These are phyloP conservation scores for Canis aureus DNA, from an alignment of 2,113 vertebrate genomes.

Conservation along the genomic window DNA sequence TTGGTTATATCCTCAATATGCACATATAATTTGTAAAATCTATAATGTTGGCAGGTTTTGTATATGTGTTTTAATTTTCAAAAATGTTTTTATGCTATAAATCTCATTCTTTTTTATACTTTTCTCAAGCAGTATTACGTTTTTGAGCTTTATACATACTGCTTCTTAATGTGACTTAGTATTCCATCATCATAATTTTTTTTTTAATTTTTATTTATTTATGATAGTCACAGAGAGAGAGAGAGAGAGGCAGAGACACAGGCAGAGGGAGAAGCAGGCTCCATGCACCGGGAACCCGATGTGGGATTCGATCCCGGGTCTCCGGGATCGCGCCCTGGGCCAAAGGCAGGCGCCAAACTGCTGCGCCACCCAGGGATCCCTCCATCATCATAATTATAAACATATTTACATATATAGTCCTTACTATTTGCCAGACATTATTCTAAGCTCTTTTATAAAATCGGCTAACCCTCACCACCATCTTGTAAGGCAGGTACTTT, in stretches of 20 bases:
- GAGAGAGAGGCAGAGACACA: no score
- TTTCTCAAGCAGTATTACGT: neutral
- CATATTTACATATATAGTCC: neutral
- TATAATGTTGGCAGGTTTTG: neutral
- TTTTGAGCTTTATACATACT: conserved; percentile 35
- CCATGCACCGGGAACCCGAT: no score
- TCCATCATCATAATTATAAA: neutral
- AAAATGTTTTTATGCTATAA: neutral
- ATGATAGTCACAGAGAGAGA: no score
- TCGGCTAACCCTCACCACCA: neutral
- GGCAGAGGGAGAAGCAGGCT: no score
- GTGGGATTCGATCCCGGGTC: no score
- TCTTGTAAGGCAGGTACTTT: neutral
- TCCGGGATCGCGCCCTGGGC: no score
- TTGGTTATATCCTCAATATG: conserved; percentile 41
- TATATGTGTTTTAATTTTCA: neutral
- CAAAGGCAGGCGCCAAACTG: no score
- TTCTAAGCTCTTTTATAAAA: neutral
- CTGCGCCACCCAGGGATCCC: no score
- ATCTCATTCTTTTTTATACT: neutral
- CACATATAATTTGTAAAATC: neutral
- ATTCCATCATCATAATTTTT: neutral
- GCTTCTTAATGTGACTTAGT: neutral
- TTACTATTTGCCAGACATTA: neutral
- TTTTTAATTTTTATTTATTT: no score